phyloP scores from a whole-genome alignment of 2,113 vertebrate genomes.

The Neofelis nebulosa region DNA sequence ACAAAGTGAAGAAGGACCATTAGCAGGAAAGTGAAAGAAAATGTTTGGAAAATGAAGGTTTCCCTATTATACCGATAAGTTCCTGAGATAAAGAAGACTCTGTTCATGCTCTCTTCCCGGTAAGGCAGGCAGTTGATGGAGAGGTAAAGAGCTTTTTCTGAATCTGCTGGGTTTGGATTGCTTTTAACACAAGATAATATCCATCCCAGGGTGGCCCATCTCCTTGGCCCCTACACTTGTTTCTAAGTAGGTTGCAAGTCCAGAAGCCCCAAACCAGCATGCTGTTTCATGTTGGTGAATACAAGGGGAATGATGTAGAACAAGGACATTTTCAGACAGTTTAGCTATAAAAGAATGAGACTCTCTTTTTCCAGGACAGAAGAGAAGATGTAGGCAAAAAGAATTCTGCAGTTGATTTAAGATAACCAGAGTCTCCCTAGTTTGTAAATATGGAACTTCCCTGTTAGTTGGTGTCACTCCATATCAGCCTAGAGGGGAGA shows the following conservation, averaged over 20 bases:
- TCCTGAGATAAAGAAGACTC: not conserved
- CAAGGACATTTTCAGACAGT: not conserved
- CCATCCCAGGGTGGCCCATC: not conserved
- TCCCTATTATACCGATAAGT: not conserved
- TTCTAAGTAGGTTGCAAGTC: not conserved
- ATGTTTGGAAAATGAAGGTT: not conserved
- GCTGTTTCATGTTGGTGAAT: not conserved
- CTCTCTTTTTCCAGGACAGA: not conserved
- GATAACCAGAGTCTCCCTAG: not conserved
- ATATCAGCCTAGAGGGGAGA: not conserved
- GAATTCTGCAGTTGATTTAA: not conserved
- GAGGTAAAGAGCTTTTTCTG: not conserved
- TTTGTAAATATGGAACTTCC: not conserved
- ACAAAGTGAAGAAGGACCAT: not conserved
- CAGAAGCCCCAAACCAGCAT: not conserved
- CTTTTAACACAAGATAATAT: not conserved
- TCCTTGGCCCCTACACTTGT: not conserved
- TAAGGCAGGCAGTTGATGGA: not conserved
- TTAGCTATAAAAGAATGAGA: not conserved
- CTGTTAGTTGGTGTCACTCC: not conserved
- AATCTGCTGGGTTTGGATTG: not conserved
- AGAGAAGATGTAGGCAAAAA: not conserved
- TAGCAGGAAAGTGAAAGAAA: not conserved
- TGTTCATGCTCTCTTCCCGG: not conserved
- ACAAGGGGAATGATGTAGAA: not conserved